These are phyloP conservation scores for Artibeus lituratus DNA, from an alignment of 2,797 vertebrate genomes.

Conservation along the genomic window DNA sequence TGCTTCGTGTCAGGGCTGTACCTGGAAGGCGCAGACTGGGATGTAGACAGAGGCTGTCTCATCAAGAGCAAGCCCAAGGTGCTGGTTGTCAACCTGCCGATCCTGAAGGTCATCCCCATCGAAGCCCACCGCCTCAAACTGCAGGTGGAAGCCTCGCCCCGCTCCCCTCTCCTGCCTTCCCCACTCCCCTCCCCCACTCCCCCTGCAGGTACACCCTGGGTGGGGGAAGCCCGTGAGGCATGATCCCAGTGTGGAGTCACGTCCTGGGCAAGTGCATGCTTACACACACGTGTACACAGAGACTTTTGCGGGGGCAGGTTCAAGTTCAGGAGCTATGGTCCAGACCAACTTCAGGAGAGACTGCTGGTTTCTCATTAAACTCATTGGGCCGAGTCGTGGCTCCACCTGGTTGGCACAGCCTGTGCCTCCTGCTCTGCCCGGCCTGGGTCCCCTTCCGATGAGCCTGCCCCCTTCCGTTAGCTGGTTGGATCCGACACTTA, in stretches of 20 bases:
- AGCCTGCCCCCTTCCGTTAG: accelerated
- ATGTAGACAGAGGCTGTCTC: conserved; percentile 87
- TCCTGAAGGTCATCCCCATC: conserved; percentile 93
- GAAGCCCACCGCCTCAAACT: conserved; percentile 90
- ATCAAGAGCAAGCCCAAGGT: conserved; percentile 90
- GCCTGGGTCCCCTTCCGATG: accelerated
- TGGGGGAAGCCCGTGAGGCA: not conserved
- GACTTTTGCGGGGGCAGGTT: not conserved
- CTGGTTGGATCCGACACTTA: accelerated
- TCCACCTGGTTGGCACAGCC: accelerated
- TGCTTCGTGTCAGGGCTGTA: conserved; percentile 94
- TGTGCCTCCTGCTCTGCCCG: accelerated
- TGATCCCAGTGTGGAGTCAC: accelerated
- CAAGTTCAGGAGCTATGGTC: not conserved
- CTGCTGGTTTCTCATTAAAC: not conserved
- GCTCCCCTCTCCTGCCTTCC: accelerated
- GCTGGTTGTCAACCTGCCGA: conserved; percentile 89
- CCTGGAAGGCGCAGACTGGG: conserved; percentile 97
- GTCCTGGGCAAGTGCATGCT: accelerated
- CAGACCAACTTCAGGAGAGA: not conserved
- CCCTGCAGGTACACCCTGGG: not conserved
- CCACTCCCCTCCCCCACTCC: accelerated
- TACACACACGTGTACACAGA: not conserved
- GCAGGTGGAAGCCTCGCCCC: conserved; percentile 82
- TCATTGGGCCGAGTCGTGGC: not conserved